These are phyloP conservation scores for Pelobates cultripes DNA, from an alignment of 2,797 vertebrate species.

Conservation along the genomic window DNA sequence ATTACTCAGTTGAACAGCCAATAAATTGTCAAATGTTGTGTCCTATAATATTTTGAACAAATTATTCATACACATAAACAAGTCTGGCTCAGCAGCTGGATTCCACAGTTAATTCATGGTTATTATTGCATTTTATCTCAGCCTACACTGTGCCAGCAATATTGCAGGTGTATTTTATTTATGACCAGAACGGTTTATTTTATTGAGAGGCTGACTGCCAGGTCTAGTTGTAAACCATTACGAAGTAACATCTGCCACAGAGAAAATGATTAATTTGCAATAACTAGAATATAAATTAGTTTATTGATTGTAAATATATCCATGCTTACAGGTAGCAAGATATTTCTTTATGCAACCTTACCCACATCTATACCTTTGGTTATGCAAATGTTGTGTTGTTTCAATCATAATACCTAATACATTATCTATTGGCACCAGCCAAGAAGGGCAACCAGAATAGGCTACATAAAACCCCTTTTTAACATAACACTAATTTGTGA, in stretches of 20 bases:
- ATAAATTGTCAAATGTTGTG: slow-evolving; percentile 28
- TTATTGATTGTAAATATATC: slow-evolving; percentile 44
- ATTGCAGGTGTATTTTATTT: slow-evolving; percentile 60
- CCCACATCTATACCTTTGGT: not conserved
- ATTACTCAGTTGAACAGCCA: slow-evolving; percentile 33
- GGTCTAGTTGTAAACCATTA: slow-evolving; percentile 60
- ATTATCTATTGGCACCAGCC: no score
- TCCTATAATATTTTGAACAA: slow-evolving; percentile 29
- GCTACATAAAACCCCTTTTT: no score
- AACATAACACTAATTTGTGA: no score
- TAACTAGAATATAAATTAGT: slow-evolving; percentile 45
- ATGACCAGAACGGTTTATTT: slow-evolving; percentile 60
- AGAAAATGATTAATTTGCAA: slow-evolving; percentile 43
- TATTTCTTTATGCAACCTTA: not conserved
- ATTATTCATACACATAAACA: slow-evolving; percentile 42
- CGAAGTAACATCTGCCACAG: slow-evolving; percentile 68
- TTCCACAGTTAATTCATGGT: slow-evolving; percentile 40
- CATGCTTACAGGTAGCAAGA: not conserved
- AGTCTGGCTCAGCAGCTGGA: slow-evolving; percentile 44
- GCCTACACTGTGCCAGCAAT: slow-evolving; percentile 50
- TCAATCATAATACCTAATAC: no score
- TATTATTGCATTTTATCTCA: slow-evolving; percentile 45
- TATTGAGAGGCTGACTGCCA: slow-evolving; percentile 59
- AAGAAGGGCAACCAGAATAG: no score
- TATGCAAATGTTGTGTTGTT: no score